Evolutionary conservation across 1,140 invertebrate species (phyloP).

Genomic region (Anastrepha obliqua): DNA sequence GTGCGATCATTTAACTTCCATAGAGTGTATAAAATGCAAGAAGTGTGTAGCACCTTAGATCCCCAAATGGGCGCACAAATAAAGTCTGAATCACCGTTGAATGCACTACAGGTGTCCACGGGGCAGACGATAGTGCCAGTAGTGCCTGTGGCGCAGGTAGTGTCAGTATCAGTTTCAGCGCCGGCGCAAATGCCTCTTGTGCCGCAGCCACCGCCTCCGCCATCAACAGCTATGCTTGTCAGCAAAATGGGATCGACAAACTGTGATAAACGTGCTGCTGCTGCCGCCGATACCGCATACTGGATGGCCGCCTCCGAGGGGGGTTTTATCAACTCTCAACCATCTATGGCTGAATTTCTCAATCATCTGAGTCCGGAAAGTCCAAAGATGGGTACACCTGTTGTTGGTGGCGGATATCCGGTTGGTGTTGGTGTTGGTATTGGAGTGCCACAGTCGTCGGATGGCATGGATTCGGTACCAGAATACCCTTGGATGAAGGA

Average conservation of each 20-base stretch:
- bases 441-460: constrained; percentile 75
- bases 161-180: constrained; percentile 57
- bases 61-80: constrained; percentile 72
- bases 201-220: constrained; percentile 51
- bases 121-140: constrained; percentile 59
- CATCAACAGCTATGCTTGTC: constrained; percentile 68
- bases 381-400: constrained; percentile 74
- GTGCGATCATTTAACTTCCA: constrained; percentile 23
- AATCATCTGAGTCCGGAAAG: constrained; percentile 82
- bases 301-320: constrained; percentile 79
- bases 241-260: constrained; percentile 70
- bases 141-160: constrained; percentile 34
- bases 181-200: constrained; percentile 54
- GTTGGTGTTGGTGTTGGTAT: constrained; percentile 74
- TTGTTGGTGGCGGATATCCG: constrained; percentile 73
- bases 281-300: constrained; percentile 64
- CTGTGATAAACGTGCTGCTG: constrained; percentile 72
- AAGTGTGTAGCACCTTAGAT: constrained; percentile 72
- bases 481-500: constrained; percentile 99
- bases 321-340: constrained; percentile 93
- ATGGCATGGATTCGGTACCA: constrained; percentile 84
- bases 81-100: constrained; percentile 72
- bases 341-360: constrained; percentile 93
- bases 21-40: constrained; percentile 69
- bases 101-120: constrained; percentile 69